A percentile compares a stretch with the other conserved stretches of the same genome.
Conservation (phyloP, 2,888 invertebrate species). For the Drosophila kuntzei region DNA sequence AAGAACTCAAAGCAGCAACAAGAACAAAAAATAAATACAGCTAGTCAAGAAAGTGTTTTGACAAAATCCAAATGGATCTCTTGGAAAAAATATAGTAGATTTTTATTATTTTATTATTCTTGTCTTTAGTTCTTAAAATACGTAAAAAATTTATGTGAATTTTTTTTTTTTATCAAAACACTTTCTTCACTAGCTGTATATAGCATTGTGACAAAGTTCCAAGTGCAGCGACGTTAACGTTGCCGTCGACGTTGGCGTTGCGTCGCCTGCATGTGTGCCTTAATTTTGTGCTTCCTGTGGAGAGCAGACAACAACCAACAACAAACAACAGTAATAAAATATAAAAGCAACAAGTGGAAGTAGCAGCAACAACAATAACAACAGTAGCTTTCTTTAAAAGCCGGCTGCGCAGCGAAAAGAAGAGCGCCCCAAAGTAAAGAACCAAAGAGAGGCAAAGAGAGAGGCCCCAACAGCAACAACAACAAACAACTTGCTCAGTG, state of each 20-base stretch:
- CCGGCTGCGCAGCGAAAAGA: constrained; percentile 53
- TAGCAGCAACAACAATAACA: constrained; percentile 20
- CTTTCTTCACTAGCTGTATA: too few relatives aligned
- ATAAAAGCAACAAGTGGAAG: constrained; percentile 54
- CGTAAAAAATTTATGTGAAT: too few relatives aligned
- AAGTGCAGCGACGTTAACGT: constrained; percentile 61
- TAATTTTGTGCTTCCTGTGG: constrained; percentile 76
- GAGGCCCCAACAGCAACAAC: not conserved
- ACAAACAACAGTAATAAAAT: constrained; percentile 38
- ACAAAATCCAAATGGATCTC: too few relatives aligned
- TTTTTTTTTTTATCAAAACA: too few relatives aligned
- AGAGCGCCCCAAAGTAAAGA: constrained; percentile 26
- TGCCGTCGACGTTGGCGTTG: constrained; percentile 32
- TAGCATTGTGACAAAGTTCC: constrained; percentile 50
- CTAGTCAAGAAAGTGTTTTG: too few relatives aligned
- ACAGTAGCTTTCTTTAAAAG: constrained; percentile 52
- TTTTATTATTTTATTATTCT: too few relatives aligned
- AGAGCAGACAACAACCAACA: constrained; percentile 50
- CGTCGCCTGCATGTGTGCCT: constrained; percentile 68
- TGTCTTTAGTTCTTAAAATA: too few relatives aligned
- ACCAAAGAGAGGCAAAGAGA: constrained; percentile 3
- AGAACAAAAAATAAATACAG: constrained; percentile 33
- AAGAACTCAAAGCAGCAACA: constrained; percentile 31
- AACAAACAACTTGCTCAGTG: constrained; percentile 23
- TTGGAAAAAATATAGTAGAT: too few relatives aligned